phyloP scores from a whole-genome alignment of 2,113 vertebrate genomes.

The Megaptera novaeangliae region DNA sequence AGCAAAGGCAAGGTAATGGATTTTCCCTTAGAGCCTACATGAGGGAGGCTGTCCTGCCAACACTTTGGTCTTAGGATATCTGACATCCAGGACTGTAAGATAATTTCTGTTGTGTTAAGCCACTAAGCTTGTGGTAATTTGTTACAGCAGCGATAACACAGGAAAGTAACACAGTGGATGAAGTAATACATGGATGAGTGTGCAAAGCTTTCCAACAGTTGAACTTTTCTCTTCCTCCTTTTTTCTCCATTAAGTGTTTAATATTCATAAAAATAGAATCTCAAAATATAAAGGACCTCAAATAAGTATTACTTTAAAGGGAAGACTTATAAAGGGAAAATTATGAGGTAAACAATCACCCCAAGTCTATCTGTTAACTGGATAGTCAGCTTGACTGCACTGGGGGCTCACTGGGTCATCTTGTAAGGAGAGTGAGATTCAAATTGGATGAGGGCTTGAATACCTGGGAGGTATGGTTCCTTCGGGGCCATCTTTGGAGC shows the following conservation, averaged over 20 bases:
- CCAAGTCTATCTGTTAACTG: neutral
- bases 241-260: neutral
- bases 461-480: neutral
- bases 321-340: neutral
- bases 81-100: neutral
- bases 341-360: neutral
- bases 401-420: neutral
- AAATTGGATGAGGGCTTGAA: neutral
- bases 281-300: neutral
- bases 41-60: neutral
- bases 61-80: neutral
- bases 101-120: neutral
- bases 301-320: neutral
- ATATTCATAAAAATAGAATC: neutral
- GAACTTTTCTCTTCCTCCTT: neutral
- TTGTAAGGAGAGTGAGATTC: neutral
- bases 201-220: neutral
- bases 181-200: neutral
- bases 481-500: neutral
- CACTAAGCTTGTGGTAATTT: neutral
- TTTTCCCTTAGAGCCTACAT: neutral
- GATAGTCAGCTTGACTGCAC: neutral
- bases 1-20: neutral
- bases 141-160: neutral
- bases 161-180: neutral